Evolutionary conservation across 2,113 vertebrate genomes (phyloP).

Genomic region (Rhombomys opimus): DNA sequence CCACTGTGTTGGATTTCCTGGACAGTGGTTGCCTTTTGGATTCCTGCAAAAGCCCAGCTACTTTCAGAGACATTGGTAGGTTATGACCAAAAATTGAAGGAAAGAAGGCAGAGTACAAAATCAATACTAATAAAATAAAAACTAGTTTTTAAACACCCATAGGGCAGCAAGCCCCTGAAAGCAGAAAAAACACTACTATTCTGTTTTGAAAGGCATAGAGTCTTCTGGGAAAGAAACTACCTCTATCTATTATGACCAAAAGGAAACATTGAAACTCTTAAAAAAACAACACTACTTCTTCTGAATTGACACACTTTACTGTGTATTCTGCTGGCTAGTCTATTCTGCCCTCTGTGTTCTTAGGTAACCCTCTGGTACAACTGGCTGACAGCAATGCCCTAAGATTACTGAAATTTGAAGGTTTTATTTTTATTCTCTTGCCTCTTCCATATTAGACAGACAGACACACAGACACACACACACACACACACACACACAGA

Average conservation of each 20-base stretch:
- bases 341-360: slow-evolving; percentile 10
- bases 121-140: slow-evolving; percentile 66
- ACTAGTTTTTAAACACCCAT: slow-evolving; percentile 21
- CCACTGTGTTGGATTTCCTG: not conserved
- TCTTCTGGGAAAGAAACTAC: slow-evolving; percentile 47
- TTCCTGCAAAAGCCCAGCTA: slow-evolving; percentile 22
- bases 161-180: slow-evolving; percentile 45
- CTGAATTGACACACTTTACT: slow-evolving; percentile 11
- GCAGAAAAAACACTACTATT: slow-evolving; percentile 34
- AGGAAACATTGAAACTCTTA: slow-evolving; percentile 42
- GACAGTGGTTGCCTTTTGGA: slow-evolving; percentile 28
- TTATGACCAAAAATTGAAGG: slow-evolving; percentile 55
- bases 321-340: slow-evolving; percentile 27
- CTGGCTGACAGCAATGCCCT: slow-evolving; percentile 21
- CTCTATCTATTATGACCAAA: slow-evolving; percentile 59
- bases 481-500: not conserved
- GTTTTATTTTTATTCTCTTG: slow-evolving; percentile 47
- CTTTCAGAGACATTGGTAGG: slow-evolving; percentile 44
- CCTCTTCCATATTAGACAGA: not conserved
- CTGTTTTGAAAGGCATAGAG: slow-evolving; percentile 62
- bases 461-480: not conserved
- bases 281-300: slow-evolving; percentile 4
- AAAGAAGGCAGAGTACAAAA: slow-evolving; percentile 62
- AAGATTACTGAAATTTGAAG: slow-evolving; percentile 46
- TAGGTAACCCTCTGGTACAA: not conserved